Evolutionary conservation across 2,113 vertebrate species (phyloP).

Genomic region (Psettodes erumei): DNA sequence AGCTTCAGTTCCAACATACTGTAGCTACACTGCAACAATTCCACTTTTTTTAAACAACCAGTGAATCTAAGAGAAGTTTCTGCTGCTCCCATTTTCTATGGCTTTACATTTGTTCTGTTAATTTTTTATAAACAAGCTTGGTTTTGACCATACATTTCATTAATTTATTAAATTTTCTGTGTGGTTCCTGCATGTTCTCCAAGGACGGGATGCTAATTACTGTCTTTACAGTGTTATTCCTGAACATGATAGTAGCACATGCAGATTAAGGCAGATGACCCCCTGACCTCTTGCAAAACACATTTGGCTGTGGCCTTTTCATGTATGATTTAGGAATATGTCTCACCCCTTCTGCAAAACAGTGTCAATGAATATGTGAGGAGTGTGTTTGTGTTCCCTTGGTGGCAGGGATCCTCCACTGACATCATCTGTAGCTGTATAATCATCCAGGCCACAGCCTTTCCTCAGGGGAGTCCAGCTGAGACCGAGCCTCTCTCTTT

Average conservation of each 20-base stretch:
- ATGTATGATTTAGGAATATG: constrained; percentile 44
- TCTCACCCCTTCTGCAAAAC: constrained; percentile 38
- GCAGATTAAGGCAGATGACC: constrained; percentile 32
- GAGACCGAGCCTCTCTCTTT: constrained; percentile 61
- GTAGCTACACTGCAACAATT: not conserved
- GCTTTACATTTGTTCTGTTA: not conserved
- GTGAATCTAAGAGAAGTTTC: not conserved
- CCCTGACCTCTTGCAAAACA: constrained; percentile 52
- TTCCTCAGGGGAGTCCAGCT: constrained; percentile 76
- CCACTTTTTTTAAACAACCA: not conserved
- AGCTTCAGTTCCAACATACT: not conserved
- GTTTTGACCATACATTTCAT: constrained; percentile 24
- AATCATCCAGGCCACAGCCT: constrained; percentile 78
- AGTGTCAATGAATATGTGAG: constrained; percentile 52
- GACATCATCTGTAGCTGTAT: constrained; percentile 79
- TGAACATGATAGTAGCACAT: constrained; percentile 25
- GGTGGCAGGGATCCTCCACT: constrained; percentile 63
- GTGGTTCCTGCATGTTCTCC: constrained; percentile 9
- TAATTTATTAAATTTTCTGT: constrained; percentile 23
- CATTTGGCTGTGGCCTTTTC: constrained; percentile 51
- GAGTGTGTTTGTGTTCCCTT: constrained; percentile 48
- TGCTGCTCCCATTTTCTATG: not conserved
- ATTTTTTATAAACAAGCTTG: not conserved
- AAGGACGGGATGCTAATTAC: constrained; percentile 46
- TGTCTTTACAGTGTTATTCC: constrained; percentile 32